A percentile compares a stretch with the other conserved stretches of the same genome.
These are phyloP conservation scores for Macrobrachium rosenbergii DNA, from an alignment of 1,140 invertebrate species.

Conservation along the genomic window DNA sequence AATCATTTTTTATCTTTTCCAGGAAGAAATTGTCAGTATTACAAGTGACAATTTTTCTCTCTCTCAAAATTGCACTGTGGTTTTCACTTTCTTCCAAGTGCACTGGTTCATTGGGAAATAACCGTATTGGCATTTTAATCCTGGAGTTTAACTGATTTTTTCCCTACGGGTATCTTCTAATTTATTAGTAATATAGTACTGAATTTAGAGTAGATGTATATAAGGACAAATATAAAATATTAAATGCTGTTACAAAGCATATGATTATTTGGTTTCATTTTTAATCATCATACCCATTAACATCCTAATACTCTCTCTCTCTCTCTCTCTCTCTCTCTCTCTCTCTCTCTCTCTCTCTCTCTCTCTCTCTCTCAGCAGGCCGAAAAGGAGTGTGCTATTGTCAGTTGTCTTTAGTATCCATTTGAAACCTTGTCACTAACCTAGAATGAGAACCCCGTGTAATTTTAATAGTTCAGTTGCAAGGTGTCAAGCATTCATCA, in stretches of 20 bases:
- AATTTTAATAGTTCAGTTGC: neutral
- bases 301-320: neutral
- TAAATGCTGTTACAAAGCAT: neutral
- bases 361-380: neutral
- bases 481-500: neutral
- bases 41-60: no score
- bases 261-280: neutral
- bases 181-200: no score
- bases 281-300: neutral
- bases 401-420: neutral
- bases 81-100: no score
- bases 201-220: no score
- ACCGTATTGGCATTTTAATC: no score
- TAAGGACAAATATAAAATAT: no score
- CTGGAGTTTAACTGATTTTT: no score
- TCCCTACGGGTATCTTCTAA: no score
- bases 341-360: constrained; percentile 19
- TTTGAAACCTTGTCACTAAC: neutral
- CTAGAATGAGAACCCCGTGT: neutral
- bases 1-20: no score
- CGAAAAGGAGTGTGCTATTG: neutral
- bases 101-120: no score
- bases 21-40: no score
- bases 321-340: neutral
- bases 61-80: no score